Evolutionary conservation across 2,113 vertebrate species (phyloP), one percentile per base, ranked within the genome.

Genomic region (Ageneiosus marmoratus): DNA sequence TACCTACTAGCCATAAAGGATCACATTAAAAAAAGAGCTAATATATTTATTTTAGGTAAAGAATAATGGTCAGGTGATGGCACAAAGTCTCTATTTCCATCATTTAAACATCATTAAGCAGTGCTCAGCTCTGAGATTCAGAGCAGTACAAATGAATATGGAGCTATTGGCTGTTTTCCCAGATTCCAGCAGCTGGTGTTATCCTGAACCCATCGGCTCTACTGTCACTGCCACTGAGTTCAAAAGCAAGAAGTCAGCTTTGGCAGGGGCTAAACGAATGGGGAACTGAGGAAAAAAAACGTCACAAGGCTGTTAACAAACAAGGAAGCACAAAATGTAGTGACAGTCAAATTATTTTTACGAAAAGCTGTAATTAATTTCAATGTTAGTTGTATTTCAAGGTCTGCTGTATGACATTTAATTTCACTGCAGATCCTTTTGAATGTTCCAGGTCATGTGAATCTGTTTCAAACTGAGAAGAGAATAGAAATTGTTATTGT

Each of bases 151-250:
- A 55, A 55, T 80, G 80, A 87, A 82, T 77, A 75, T 56, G 34
- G 56, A 83, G 55, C 46, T 85, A 60, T 83, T 90, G 89, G 91
- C 90, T 86, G 58, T 62, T 18, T 83, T 91, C 91, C 88, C 89
- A 89, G 86, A 87, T 53, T 78, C 80, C 81, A 81, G 74, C 82
- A 81, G 85, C 50, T 58, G n/a, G 60, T 85, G 87, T 86, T 46
- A 74, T 73, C 51, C 86, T 84, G 37, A 84, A 84, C 87, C 83
- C 88, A 89, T 89, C 87, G 87, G 90, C 58, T 79, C 46, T 20
- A 79, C 58, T 83, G 51, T 58, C 12, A 0, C 78, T 3, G 60
- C 82, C 80, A 65, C 55, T 27, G 63, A 46, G 88, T 86, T 77
- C 9, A 9, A 82, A 83, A 88, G 77, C 81, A 69, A 87, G 72